Base-by-base conservation (phyloP, 1,140 invertebrate species). In the Trigoniulus corallinus region DNA sequence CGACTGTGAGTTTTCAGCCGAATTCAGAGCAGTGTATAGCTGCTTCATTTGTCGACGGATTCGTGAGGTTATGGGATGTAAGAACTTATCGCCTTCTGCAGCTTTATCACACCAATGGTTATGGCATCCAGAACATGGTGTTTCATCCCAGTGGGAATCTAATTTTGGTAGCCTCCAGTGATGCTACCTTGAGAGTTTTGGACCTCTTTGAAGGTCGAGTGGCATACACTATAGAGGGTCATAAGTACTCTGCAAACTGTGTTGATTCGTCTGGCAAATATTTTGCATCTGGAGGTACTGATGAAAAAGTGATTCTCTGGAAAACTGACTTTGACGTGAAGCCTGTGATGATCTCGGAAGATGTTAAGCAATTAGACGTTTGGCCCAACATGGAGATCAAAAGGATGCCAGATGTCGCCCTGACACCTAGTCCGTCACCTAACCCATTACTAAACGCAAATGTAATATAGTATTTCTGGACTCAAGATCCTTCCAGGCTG, bases 131-230 rank as follows among this genome's bases (percentile, higher is more conserved):
- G 3, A 48, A 18, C 20, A 37, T 48, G 4, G 24, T 18, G 3
- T 48, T 48, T 37, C 47, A 48, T 39, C 23, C 47, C 12, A 12
- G 10, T 10, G 47, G 47, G 3, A 37, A 48, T 29, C 37, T 34
- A n/a, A 27, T 48, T 10, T 3, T 48, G 3, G 18, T 29, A 10
- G 3, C 25, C 4, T 34, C 27, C 3, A 12, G 4, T 3, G 47
- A 48, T 48, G 2, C 26, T 10, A 48, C 3, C 4, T 24, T 48
- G 10, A 27, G 37, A 24, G 37, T 48, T 20, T 20, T 48, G 2
- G 47, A 48, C 37, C 20, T 48, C 2, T 24, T 48, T 2, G 47
- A 48, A 48, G 47, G 47, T 3, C 25, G 47, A 4, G 3, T 37
- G 3, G 15, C 23, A 15, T 48, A 34, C 21, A 48, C 47, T 10